Percentiles rank a stretch among this genome's conserved stretches.
Evolutionary conservation across 2,113 vertebrate genomes (phyloP).

Genomic region (Xyliphius kryptos): DNA sequence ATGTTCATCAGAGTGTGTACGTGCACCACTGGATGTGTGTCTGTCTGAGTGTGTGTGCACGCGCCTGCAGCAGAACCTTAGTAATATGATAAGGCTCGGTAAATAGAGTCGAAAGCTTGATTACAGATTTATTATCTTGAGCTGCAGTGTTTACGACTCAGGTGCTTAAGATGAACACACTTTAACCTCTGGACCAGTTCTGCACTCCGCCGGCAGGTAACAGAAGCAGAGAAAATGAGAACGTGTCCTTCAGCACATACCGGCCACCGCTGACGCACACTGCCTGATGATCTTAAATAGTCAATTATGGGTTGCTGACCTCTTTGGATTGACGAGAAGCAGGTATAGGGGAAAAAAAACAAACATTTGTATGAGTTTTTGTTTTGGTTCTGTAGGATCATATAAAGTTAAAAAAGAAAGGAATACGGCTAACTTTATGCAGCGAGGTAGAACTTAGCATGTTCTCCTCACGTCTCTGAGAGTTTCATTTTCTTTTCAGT

Average conservation of each 20-base stretch:
- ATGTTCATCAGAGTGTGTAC: constrained; percentile 31
- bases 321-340: background rate
- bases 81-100: constrained; percentile 12
- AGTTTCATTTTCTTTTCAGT: too few species aligned
- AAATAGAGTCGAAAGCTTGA: constrained; percentile 6
- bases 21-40: constrained; percentile 19
- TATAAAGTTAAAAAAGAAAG: too few species aligned
- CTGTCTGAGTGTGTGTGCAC: constrained; percentile 24
- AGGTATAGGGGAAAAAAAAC: too few species aligned
- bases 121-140: constrained; percentile 28
- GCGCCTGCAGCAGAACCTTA: constrained; percentile 1
- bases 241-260: constrained; percentile 1
- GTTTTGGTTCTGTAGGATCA: too few species aligned
- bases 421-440: too few species aligned
- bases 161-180: constrained; percentile 16
- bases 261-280: background rate
- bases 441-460: too few species aligned
- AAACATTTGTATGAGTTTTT: too few species aligned
- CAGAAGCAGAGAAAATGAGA: constrained; percentile 5
- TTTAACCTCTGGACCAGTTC: constrained; percentile 27
- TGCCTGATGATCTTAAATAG: background rate
- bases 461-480: too few species aligned
- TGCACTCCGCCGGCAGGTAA: constrained; percentile 10
- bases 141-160: constrained; percentile 23
- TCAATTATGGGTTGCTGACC: background rate